phyloP scores from a whole-genome alignment of 2,888 invertebrate species.

The Zygaena filipendulae region DNA sequence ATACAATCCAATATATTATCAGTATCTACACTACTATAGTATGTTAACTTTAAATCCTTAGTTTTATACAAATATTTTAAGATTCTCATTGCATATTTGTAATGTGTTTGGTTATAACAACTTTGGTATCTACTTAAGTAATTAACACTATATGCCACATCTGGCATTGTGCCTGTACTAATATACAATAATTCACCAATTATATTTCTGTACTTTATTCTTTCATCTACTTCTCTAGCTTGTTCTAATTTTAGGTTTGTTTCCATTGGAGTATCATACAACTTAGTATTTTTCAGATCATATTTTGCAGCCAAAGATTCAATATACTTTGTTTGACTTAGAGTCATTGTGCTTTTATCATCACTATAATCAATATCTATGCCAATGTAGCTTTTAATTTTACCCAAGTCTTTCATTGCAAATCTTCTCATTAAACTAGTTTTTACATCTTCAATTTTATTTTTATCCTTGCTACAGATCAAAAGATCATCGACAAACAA shows the following conservation, averaged over 20 bases:
- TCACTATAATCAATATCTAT: too few relatives aligned
- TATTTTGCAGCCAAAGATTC: conserved; percentile 12
- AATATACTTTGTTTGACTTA: conserved; percentile 12
- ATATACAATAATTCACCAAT: too few relatives aligned
- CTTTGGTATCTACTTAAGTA: too few relatives aligned
- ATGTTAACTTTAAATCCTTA: conserved; percentile 16
- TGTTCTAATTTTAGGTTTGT: conserved; percentile 18
- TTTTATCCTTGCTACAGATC: conserved; percentile 21
- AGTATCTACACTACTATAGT: conserved; percentile 16
- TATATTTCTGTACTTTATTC: too few relatives aligned
- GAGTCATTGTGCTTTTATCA: too few relatives aligned
- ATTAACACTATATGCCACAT: too few relatives aligned
- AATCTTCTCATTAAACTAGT: conserved; percentile 17
- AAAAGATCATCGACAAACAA: conserved; percentile 21
- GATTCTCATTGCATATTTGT: too few relatives aligned
- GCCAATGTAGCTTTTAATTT: too few relatives aligned
- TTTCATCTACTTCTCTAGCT: conserved; percentile 10
- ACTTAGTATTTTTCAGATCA: conserved; percentile 9
- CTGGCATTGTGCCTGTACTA: too few relatives aligned
- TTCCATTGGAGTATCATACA: conserved; percentile 21
- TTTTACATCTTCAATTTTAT: conserved; percentile 18
- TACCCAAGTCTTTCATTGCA: too few relatives aligned
- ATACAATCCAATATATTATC: conserved; percentile 19
- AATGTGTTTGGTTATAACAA: too few relatives aligned
- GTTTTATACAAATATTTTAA: conserved; percentile 19